A percentile compares a stretch with the other conserved stretches of the same genome.
These are phyloP conservation scores for Melanchra persicariae DNA, from an alignment of 2,888 invertebrate genomes.

Conservation along the genomic window DNA sequence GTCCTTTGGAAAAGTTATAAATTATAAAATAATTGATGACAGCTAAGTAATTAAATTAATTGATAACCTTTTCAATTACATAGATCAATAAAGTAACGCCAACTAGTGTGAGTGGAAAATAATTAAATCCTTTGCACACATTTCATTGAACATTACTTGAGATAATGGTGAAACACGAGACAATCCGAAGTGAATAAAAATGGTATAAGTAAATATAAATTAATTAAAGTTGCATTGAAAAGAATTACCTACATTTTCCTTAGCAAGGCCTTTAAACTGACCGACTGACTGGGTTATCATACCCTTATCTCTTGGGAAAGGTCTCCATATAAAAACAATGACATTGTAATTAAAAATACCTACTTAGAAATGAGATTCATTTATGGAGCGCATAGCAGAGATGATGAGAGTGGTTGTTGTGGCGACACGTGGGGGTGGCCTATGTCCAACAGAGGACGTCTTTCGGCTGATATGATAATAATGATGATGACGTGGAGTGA, in stretches of 20 bases:
- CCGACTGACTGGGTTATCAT: constrained; percentile 13
- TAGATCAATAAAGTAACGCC: constrained; percentile 4
- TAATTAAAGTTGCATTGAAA: too few species aligned
- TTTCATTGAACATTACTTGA: neutral
- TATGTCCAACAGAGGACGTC: too few species aligned
- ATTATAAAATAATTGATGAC: constrained; percentile 2
- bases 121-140: neutral
- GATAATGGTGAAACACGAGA: neutral
- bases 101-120: neutral
- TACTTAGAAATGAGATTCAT: too few species aligned
- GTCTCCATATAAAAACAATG: constrained; percentile 13
- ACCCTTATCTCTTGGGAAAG: constrained; percentile 31
- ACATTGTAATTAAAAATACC: neutral
- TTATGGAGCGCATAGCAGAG: too few species aligned
- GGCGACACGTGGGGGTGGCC: too few species aligned
- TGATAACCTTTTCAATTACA: constrained; percentile 32
- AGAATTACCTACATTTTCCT: neutral
- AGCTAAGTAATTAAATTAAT: neutral
- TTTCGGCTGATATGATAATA: too few species aligned
- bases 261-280: neutral
- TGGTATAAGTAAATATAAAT: too few species aligned
- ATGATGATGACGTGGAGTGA: too few species aligned
- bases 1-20: neutral
- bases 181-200: neutral
- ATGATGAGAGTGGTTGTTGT: too few species aligned